These are phyloP conservation scores for Ctenomys sociabilis DNA, from an alignment of 2,113 vertebrate genomes.

Conservation along the genomic window DNA sequence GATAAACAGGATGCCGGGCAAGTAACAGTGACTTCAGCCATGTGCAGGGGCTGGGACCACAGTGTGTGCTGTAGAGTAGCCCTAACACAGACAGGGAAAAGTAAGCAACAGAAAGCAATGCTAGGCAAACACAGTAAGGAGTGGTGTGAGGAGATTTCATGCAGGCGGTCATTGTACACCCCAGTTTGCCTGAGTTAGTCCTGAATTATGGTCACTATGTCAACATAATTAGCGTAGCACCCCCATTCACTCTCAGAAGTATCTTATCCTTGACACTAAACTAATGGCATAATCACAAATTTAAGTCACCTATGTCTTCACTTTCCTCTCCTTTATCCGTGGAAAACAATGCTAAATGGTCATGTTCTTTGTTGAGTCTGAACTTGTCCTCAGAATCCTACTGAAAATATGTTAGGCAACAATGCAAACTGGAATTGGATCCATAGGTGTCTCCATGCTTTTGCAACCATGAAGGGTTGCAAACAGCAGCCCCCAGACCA, in stretches of 20 bases:
- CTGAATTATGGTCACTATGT: neutral
- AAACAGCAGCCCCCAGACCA: neutral
- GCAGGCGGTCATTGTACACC: neutral
- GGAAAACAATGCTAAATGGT: neutral
- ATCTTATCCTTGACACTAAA: neutral
- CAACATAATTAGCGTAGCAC: neutral
- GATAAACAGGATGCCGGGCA: neutral
- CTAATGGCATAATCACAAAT: neutral
- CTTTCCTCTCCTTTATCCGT: neutral
- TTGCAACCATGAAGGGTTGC: neutral
- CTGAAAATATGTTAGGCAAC: neutral
- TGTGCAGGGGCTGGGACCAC: neutral
- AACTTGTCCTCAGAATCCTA: neutral
- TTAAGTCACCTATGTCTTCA: neutral
- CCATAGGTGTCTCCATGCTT: neutral
- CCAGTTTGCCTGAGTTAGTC: neutral
- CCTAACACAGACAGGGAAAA: neutral
- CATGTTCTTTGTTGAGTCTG: neutral
- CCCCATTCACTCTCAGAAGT: neutral
- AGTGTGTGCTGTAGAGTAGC: neutral
- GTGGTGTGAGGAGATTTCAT: neutral
- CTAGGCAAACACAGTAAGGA: slow-evolving; percentile 54
- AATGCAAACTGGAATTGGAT: neutral
- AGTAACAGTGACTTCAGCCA: neutral
- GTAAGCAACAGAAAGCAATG: slow-evolving; percentile 73